Base-by-base conservation (phyloP, 2,888 invertebrate species). In the Stenodera caucasica region DNA sequence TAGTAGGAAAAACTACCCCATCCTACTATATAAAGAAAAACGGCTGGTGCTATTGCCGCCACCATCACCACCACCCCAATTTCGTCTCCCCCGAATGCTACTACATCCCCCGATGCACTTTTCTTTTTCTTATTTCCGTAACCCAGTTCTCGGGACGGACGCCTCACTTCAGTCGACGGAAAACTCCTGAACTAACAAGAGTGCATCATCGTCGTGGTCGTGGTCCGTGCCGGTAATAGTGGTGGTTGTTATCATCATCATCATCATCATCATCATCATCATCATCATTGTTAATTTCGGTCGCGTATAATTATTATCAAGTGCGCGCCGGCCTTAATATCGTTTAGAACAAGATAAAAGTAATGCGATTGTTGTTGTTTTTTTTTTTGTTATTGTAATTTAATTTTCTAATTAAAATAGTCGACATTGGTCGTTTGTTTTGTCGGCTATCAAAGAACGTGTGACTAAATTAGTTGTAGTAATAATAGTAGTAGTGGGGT, bases 61-160 rank as follows among this genome's bases (percentile, higher is more conserved):
- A 56, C 57, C 45, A 55, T 55, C 60, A 55, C 53, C 55, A 56
- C 60, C 53, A 55, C 37, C 15, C 14, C 15, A 40, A 6, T n/a
- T 14, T n/a, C 37, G 9, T 18, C 37, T n/a, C n/a, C 37, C 37
- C 37, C 15, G 6, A 40, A 40, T 40, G 37, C 15, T 40, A 18
- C 37, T 29, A 29, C 29, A 29, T 66, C 64, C 67, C 64, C 58
- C 56, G 68, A 64, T 61, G 66, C 70, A 63, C 66, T 68, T 40
- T 40, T 69, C 67, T 69, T 80, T 78, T 80, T 79, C 79, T 80
- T 80, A 80, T 79, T 79, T 76, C 78, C 72, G 76, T 80, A 80
- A 80, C 80, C 80, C 76, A 80, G 77, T 80, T 80, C 80, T 76
- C 68, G 63, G 64, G 72, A 40, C 75, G 75, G 75, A 75, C 77